Conservation (phyloP, 2,797 vertebrate genomes). For the Manis javanica region DNA sequence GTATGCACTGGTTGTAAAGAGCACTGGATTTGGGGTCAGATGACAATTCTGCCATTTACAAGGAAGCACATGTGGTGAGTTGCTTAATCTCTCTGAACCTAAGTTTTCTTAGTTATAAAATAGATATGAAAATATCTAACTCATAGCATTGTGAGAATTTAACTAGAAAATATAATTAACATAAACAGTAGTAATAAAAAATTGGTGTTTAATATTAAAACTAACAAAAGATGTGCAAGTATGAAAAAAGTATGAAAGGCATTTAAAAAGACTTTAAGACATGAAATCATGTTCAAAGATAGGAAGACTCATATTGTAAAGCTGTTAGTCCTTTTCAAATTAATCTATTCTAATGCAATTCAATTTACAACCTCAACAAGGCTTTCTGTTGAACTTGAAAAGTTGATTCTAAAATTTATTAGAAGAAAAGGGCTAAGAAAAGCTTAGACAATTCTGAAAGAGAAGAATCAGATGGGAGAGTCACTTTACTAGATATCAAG, state of each 20-base stretch:
- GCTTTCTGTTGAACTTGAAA: constrained; percentile 37
- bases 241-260: neutral
- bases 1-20: neutral
- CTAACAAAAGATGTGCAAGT: neutral
- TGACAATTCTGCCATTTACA: neutral
- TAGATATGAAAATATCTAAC: neutral
- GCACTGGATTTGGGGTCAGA: neutral
- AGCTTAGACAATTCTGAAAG: constrained; percentile 24
- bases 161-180: neutral
- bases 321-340: neutral
- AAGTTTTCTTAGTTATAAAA: neutral
- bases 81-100: neutral
- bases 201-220: neutral
- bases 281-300: neutral
- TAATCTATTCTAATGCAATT: constrained; percentile 20
- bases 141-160: neutral
- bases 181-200: constrained; percentile 4
- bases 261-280: neutral
- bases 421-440: constrained; percentile 24
- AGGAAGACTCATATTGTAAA: neutral
- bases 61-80: neutral
- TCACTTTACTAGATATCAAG: neutral
- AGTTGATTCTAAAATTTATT: constrained; percentile 10
- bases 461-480: neutral
- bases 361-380: neutral